Evolutionary conservation across 2,888 invertebrate species (phyloP).

Genomic region (Stenodema calcarata): DNA sequence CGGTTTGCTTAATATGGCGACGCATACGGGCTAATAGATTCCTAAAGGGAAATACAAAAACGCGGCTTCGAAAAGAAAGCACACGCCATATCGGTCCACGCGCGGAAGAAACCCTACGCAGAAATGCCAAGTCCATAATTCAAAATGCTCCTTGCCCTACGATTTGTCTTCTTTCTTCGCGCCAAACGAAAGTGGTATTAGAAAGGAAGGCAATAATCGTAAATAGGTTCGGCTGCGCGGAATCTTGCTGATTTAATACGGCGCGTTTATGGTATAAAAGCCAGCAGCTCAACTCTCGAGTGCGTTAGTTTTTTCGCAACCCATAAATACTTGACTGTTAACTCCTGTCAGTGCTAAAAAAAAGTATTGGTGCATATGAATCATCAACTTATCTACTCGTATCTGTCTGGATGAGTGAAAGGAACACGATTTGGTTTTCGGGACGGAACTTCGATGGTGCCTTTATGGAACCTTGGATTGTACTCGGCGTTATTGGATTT

Average conservation of each 20-base stretch:
- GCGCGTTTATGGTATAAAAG: neutral
- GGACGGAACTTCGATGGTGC: neutral
- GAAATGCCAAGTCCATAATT: constrained; percentile 8
- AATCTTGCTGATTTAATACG: constrained; percentile 12
- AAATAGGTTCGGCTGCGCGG: neutral
- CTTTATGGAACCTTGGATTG: neutral
- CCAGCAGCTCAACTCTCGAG: neutral
- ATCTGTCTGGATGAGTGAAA: constrained; percentile 5
- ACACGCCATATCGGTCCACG: neutral
- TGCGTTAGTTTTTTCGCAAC: neutral
- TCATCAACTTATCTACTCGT: constrained; percentile 23
- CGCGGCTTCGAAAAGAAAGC: neutral
- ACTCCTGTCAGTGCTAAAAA: neutral
- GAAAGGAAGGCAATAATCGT: constrained; percentile 1
- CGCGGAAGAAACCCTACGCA: neutral
- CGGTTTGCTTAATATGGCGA: no score
- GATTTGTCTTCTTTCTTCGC: constrained; percentile 21
- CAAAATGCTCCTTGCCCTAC: neutral
- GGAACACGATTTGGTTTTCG: neutral
- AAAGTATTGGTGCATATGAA: neutral
- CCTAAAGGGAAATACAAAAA: neutral
- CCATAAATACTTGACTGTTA: neutral
- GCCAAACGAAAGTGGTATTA: constrained; percentile 13
- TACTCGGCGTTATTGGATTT: neutral
- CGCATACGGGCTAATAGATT: no score